Evolutionary conservation across 2,888 invertebrate genomes (phyloP).

Genomic region (Baronia brevicornis): DNA sequence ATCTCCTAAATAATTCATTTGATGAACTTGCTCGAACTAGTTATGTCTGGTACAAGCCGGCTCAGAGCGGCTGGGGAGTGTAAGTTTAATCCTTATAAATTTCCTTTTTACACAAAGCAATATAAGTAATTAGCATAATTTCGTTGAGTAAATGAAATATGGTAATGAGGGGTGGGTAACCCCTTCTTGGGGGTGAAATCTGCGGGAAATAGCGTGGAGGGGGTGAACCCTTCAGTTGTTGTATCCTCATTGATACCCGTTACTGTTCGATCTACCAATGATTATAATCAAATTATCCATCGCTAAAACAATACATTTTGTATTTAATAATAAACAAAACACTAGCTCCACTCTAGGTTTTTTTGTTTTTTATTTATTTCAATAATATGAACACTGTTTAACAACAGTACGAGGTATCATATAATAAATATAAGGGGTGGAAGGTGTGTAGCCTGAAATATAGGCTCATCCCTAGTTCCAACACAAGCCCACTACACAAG

Average conservation of each 20-base stretch:
- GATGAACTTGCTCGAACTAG: constrained; percentile 52
- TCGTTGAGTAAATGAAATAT: constrained; percentile 77
- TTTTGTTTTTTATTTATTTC: no score
- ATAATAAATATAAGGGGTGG: no score
- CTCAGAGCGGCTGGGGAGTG: constrained; percentile 43
- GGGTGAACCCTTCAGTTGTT: constrained; percentile 60
- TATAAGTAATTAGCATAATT: constrained; percentile 77
- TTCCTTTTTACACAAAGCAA: constrained; percentile 77
- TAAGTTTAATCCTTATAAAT: constrained; percentile 76
- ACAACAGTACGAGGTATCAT: no score
- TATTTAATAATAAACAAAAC: no score
- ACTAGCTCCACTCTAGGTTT: no score
- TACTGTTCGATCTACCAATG: constrained; percentile 70
- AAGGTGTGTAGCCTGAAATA: no score
- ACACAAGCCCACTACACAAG: no score
- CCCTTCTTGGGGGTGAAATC: constrained; percentile 54
- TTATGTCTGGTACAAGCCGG: constrained; percentile 42
- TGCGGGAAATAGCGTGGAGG: constrained; percentile 38
- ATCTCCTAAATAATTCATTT: constrained; percentile 64
- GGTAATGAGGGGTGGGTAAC: constrained; percentile 71
- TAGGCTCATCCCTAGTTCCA: no score
- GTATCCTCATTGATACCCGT: constrained; percentile 70
- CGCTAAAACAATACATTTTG: constrained; percentile 57
- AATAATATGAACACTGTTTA: no score
- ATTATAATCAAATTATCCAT: constrained; percentile 72